Evolutionary conservation across 2,888 invertebrate genomes (phyloP), one percentile per base, ranked within the genome.

Genomic region (Blastobasis adustella): DNA sequence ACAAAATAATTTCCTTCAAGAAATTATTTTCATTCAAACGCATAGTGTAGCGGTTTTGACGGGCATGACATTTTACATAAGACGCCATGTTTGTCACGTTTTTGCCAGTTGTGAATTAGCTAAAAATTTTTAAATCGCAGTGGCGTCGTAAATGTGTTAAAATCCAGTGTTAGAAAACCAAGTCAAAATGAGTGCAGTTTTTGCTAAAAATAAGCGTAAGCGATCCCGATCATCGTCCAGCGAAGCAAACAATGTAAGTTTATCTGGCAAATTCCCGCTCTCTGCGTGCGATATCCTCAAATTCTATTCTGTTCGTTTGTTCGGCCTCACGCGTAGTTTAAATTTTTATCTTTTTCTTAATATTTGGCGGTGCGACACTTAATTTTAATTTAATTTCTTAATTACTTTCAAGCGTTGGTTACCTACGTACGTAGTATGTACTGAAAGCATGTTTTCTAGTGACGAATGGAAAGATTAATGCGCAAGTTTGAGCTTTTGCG

Each of bases 1-100:
- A 23, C 23, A 23, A 41, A 41, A 41, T 41, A 41, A 41, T 41
- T 41, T 41, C 7, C 41, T 41, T 41, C 7, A 41, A 3, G 23
- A 23, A 23, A 23, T 23, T 23, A 23, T 23, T 23, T 23, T 23
- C 3, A 23, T 23, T 23, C 23, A 23, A 23, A 23, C 23, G 23
- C 23, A 23, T 23, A 23, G 23, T 23, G 23, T 23, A 3, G 23
- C 23, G 23, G 23, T 23, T 23, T 23, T 23, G 23, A 23, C 53
- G 48, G 56, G 62, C 63, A 64, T 76, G 78, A 76, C 76, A 75
- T 66, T 67, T 72, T 70, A 62, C 23, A 23, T 58, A 51, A 60
- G 82, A 82, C 85, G 85, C 85, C 85, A 86, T 86, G 75, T 84
- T 85, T 79, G 85, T 86, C 85, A 85, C 85, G 85, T 85, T 86